Evolutionary conservation across 2,113 vertebrate species (phyloP), one percentile per base, ranked within the genome.

Genomic region (Symphodus melops): DNA sequence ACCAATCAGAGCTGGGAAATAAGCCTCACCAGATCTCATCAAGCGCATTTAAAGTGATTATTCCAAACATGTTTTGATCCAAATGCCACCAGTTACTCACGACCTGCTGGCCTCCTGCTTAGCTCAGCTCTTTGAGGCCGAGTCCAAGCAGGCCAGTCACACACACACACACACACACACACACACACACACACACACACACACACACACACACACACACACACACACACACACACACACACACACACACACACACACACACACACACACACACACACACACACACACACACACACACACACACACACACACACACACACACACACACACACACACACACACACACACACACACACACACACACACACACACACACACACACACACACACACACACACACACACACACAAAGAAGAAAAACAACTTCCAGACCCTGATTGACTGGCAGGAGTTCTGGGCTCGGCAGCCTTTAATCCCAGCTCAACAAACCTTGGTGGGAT

Each of bases 1-100:
- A 36, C 8, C 6, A 52, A 8, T 77, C 59, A 68, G 56, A 54
- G 64, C 20, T 39, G 61, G 66, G 49, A 58, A 4, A 37, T 37
- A 19, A 42, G 13, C 59, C 46, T 59, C 9, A 0, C 59, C 59
- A 25, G 72, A 79, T 59, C 75, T 65, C 75, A 51, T 44, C 75
- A 56, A 68, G 66, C 13, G 1, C 46, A 65, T 81, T 81, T 54
- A 68, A 75, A 68, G 61, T 52, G 67, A 80, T 83, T 60, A 70
- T 51, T 20, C 60, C 21, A 3, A 51, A 54, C 71, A 48, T 75
- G 61, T 79, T 82, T 79, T 60, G 57, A 75, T 79, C 63, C 62
- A 65, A 82, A 72, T 72, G 79, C 71, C 75, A 56, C 68, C 13
- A 16, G 73, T 71, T 83, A 70, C 77, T 77, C 69, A 63, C 52